Base-by-base conservation (phyloP, 2,888 invertebrate species). In the Oxytorus armatus region DNA sequence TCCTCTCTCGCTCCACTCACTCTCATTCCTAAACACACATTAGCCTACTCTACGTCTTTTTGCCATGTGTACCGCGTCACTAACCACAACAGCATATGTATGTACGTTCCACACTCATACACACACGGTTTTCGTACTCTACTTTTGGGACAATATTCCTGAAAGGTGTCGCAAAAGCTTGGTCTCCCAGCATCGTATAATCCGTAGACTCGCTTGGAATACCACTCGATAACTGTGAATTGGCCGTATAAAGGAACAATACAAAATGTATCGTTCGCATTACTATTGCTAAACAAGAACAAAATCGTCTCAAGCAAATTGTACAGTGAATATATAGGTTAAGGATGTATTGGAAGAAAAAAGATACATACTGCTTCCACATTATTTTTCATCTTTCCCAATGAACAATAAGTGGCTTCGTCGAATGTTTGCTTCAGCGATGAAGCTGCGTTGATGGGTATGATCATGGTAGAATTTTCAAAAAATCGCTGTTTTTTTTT, bases 21-120 rank as follows among this genome's bases (percentile, higher is more conserved):
- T 42, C 70, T 72, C 55, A 39, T n/a, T n/a, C n/a, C 53, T 29
- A 78, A 79, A 55, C 42, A 29, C 73, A 51, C 74, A 55, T 47
- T 61, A 51, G 63, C 61, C 47, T 55, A 73, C 68, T 74, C 51
- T 29, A 51, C 59, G 59, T 51, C 47, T 44, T 36, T n/a, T 18
- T 25, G 51, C 18, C 16, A 72, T 66, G 29, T 65, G 18, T 66
- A 77, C n/a, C 39, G 39, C 44, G 11, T 16, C 29, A 29, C 23
- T 53, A 18, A 18, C 47, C n/a, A 74, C 42, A 59, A 2, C n/a
- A n/a, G 36, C 42, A 29, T 16, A 14, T 8, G 14, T 3, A 14
- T 21, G 25, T n/a, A 14, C 8, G 25, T 21, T n/a, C n/a, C n/a
- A n/a, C n/a, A 47, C n/a, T 29, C 1, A 49, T n/a, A 29, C 8